Conservation (phyloP, 2,888 invertebrate species). For the Agriopis marginaria region DNA sequence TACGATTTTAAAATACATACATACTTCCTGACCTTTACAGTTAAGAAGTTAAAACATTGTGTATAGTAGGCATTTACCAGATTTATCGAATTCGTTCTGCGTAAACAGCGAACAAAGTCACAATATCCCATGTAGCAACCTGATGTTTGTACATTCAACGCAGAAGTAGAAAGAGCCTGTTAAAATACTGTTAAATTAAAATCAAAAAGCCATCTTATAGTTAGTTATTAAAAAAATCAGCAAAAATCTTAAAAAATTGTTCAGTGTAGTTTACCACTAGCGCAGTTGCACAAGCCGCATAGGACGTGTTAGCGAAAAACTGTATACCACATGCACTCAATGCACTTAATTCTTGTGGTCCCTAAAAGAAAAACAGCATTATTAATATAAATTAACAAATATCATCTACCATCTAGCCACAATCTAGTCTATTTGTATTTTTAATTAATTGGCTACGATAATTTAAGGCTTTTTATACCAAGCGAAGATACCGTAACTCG, state of each 20-base stretch:
- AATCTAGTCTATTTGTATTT: too few relatives aligned
- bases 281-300: constrained; percentile 80
- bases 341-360: constrained; percentile 83
- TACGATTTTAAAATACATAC: not conserved
- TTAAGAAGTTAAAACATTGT: not conserved
- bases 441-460: too few relatives aligned
- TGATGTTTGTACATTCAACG: constrained; percentile 77
- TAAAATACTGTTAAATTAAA: constrained; percentile 36
- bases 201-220: too few relatives aligned
- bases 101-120: constrained; percentile 86
- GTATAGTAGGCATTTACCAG: constrained; percentile 69
- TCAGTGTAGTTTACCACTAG: constrained; percentile 69
- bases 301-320: constrained; percentile 83
- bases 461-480: too few relatives aligned
- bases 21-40: not conserved
- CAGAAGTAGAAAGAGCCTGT: constrained; percentile 76
- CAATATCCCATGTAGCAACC: constrained; percentile 87
- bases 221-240: too few relatives aligned
- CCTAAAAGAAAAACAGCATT: constrained; percentile 59
- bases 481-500: too few relatives aligned
- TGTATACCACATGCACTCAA: constrained; percentile 83
- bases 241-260: not conserved
- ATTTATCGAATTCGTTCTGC: constrained; percentile 84
- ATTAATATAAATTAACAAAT: too few relatives aligned
- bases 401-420: too few relatives aligned